Evolutionary conservation across 2,113 vertebrate genomes (phyloP), one percentile per base, ranked within the genome.

Genomic region (Seriola quinqueradiata): DNA sequence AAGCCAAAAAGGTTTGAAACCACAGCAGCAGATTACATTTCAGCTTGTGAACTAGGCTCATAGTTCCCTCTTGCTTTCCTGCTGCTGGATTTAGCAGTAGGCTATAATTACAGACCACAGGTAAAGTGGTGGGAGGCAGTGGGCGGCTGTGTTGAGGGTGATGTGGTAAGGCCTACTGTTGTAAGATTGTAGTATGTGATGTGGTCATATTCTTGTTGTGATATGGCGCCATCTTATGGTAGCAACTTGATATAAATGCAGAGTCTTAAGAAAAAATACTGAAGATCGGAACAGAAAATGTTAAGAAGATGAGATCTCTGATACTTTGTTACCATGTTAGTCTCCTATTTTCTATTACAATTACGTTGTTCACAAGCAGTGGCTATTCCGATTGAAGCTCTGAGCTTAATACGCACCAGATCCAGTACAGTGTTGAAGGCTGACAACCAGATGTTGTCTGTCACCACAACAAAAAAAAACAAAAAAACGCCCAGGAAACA

Each of bases 211-310:
- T 81, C 0, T 4, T 46, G 16, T 42, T 55, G 50, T 34, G 46
- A 67, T 73, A 40, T 89, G 67, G 70, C 50, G 4, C 83, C 84
- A 77, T 68, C 91, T 88, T 1, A 1, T 85, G 91, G 83, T 23
- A 63, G 13, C 72, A 70, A 21, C 0, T 5, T 54, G 57, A 3
- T 23, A 58, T 28, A 17, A 50, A 71, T 19, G 5, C 59, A 68
- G 11, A 32, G 32, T 7, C 7, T 12, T 17, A 7, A 54, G 9
- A 28, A 36, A 8, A 12, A 66, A 54, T 10, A 5, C 44, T 28
- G 5, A 34, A 66, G 8, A 36, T 3, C 19, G 11, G 7, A 12
- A 52, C 0, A 44, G 16, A 59, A 57, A 10, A 57, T 17, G 7
- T 38, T 8, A 2, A 17, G 8, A 70, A 58, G 17, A 48, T 0